Evolutionary conservation across 2,888 invertebrate species (phyloP).

Genomic region (Nemapogon koenigi): DNA sequence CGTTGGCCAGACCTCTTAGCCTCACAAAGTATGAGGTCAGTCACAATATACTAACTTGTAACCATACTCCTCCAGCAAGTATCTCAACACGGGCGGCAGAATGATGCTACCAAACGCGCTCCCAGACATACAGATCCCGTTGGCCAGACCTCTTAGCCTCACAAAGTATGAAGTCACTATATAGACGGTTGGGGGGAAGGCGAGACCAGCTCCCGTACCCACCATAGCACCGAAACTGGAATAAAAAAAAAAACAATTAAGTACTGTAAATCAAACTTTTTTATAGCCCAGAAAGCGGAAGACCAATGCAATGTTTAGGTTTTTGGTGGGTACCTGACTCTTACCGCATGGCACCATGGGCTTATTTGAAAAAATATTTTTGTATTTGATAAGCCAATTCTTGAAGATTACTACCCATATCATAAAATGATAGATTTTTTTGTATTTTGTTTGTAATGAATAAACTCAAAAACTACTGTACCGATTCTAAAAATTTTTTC

Average conservation of each 20-base stretch:
- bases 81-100: constrained; percentile 77
- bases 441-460: too few relatives aligned
- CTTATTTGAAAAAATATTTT: too few relatives aligned
- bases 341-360: too few relatives aligned
- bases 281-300: background rate
- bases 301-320: background rate
- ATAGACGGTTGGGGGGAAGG: constrained; percentile 89
- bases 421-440: too few relatives aligned
- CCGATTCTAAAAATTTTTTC: too few relatives aligned
- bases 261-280: too few relatives aligned
- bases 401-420: too few relatives aligned
- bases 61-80: constrained; percentile 75
- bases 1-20: too few relatives aligned
- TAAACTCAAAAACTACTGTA: too few relatives aligned
- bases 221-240: constrained; percentile 81
- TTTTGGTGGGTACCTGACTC: background rate
- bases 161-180: constrained; percentile 89
- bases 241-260: constrained; percentile 15
- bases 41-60: constrained; percentile 69
- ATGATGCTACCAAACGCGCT: constrained; percentile 87
- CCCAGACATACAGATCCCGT: constrained; percentile 88
- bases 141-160: constrained; percentile 78
- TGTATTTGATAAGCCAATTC: too few relatives aligned
- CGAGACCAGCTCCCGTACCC: constrained; percentile 83
- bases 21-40: too few relatives aligned